A percentile compares a stretch with the other conserved stretches of the same genome.
These are phyloP conservation scores for Epinephelus lanceolatus DNA, from an alignment of 2,113 vertebrate genomes.

Conservation along the genomic window DNA sequence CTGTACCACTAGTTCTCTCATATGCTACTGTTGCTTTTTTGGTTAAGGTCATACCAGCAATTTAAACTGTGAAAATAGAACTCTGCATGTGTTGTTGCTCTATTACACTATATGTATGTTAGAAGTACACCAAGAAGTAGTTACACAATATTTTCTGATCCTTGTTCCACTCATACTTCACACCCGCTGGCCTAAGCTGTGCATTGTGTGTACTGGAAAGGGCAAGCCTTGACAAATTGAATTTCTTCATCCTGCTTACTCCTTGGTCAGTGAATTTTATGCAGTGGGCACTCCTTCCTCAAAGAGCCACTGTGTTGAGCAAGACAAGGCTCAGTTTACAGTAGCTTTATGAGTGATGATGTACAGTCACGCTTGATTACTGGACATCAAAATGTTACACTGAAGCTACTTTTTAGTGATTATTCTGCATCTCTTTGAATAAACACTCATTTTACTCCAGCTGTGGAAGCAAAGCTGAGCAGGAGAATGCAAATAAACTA, in stretches of 20 bases:
- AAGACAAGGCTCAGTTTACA: conserved; percentile 21
- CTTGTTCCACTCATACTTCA: conserved; percentile 42
- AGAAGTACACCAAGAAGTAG: conserved; percentile 22
- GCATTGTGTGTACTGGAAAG: conserved; percentile 65
- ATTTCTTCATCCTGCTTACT: conserved; percentile 63
- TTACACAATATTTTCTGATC: conserved; percentile 44
- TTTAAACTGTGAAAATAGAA: conserved; percentile 11
- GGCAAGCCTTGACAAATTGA: conserved; percentile 68
- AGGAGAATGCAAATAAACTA: neutral
- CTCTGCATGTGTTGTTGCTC: neutral
- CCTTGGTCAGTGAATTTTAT: conserved; percentile 58
- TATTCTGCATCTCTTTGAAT: conserved; percentile 1
- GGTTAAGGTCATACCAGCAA: conserved; percentile 8
- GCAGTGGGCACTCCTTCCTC: conserved; percentile 25
- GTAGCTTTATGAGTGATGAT: conserved; percentile 30
- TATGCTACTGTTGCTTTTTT: neutral
- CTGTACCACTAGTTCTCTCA: neutral
- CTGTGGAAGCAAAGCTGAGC: neutral
- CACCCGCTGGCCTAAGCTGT: conserved; percentile 41
- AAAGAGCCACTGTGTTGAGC: conserved; percentile 28
- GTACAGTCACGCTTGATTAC: conserved; percentile 21
- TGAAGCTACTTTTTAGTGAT: neutral
- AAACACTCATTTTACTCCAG: neutral
- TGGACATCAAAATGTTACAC: neutral
- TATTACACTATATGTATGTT: conserved; percentile 9